These are phyloP conservation scores for Yponomeuta cagnagella DNA, from an alignment of 2,888 invertebrate genomes.

Conservation along the genomic window DNA sequence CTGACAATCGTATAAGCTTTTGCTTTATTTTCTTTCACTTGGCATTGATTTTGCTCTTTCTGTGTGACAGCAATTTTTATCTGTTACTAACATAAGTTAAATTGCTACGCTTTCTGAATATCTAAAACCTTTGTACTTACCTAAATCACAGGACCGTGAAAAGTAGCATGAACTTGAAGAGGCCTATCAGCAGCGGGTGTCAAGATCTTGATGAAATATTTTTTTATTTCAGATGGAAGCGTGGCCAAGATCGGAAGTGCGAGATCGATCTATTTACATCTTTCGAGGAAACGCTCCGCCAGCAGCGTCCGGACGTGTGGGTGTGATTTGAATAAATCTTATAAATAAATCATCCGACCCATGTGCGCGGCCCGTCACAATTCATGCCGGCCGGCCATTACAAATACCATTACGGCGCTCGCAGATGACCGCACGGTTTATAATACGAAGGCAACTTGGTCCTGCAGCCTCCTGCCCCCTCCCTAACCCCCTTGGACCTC, in stretches of 20 bases:
- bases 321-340: conserved; percentile 46
- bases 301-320: conserved; percentile 24
- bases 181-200: too few relatives aligned
- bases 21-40: background rate
- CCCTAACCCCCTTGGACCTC: background rate
- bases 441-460: conserved; percentile 70
- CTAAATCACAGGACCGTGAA: too few relatives aligned
- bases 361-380: conserved; percentile 55
- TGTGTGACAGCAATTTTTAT: background rate
- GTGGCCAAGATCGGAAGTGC: background rate
- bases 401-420: conserved; percentile 71
- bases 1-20: conserved; percentile 30
- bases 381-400: conserved; percentile 63
- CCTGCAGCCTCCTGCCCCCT: conserved; percentile 31
- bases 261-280: conserved; percentile 20
- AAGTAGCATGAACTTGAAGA: too few relatives aligned
- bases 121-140: too few relatives aligned
- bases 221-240: background rate
- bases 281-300: conserved; percentile 21
- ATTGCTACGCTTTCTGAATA: background rate
- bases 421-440: conserved; percentile 77
- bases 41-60: background rate
- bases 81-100: background rate
- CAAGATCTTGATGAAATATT: background rate
- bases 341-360: conserved; percentile 63